Evolutionary conservation across 37 sponge, comb jelly and placozoan species (phyloP).

Genomic region (Tethya wilhelma): DNA sequence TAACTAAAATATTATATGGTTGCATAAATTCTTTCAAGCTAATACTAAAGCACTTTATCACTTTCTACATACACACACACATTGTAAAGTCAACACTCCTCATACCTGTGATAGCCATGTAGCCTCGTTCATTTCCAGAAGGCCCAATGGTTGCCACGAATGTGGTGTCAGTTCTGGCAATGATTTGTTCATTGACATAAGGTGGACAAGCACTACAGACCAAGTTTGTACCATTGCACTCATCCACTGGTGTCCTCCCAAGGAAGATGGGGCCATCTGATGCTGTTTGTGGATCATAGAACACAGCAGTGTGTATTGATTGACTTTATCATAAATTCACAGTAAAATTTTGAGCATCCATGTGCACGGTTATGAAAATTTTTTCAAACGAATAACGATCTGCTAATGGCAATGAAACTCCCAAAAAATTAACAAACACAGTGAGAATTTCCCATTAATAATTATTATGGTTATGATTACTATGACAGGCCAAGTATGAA

Average conservation of each 20-base stretch:
- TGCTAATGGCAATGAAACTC: no score
- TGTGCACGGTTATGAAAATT: not conserved
- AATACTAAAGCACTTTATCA: no score
- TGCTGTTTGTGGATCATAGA: slow-evolving; percentile 23
- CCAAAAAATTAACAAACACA: no score
- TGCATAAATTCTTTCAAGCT: no score
- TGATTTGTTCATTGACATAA: not conserved
- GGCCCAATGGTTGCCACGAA: slow-evolving; percentile 63
- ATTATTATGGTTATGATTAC: not conserved
- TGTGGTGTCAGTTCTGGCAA: slow-evolving; percentile 8
- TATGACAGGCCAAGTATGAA: no score
- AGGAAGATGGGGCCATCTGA: slow-evolving; percentile 8
- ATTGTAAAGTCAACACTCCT: no score
- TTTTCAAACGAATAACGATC: no score
- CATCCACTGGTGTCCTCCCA: slow-evolving; percentile 5
- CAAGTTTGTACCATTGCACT: not conserved
- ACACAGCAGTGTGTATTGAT: no score
- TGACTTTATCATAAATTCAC: no score
- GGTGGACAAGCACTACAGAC: not conserved
- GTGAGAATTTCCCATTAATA: not conserved
- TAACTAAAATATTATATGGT: no score
- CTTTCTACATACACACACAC: no score
- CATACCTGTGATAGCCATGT: slow-evolving; percentile 60
- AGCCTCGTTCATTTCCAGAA: slow-evolving; percentile 46
- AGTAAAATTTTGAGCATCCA: no score